Evolutionary conservation across 2,797 vertebrate genomes (phyloP), one percentile per base, ranked within the genome.

Genomic region (Orientallactaga sibirica): DNA sequence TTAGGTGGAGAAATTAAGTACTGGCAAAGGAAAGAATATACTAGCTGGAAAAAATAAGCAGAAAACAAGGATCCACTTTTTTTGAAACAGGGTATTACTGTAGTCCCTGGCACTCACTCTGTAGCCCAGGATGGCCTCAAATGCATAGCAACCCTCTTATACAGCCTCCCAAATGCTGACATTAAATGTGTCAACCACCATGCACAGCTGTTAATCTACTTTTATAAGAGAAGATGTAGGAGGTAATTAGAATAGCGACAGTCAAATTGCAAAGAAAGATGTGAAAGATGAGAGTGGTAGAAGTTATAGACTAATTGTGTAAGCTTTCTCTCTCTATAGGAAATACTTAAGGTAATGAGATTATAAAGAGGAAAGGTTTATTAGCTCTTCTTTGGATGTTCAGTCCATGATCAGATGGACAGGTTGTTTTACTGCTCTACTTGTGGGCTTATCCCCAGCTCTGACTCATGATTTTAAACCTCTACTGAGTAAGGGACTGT

Each of bases 191-290:
- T 58, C 11, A 58, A 12, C 55, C 55, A 16, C 55, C 55, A 58
- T 58, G 12, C 55, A 3, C 55, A 58, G 55, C 55, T 58, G 55
- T 58, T 14, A 58, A 58, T 58, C 55, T 58, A 58, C 55, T 93
- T 95, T 55, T 29, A 33, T 7, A 73, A 58, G 58, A 90, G 58
- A 87, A 83, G 7, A 94, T 33, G 11, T 48, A 7, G 67, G 92
- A 80, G 12, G 20, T 73, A 61, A 86, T 80, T 62, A 70, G 61
- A 52, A 55, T 25, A 82, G 33, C 93, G 76, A 4, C 58, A 64
- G 7, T 77, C n/a, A 82, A 70, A 58, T 29, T 77, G 73, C 75
- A 33, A 61, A 75, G 18, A 27, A 58, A 62, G 29, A 76, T 76
- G 16, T 22, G 25, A 81, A 84, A 86, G 43, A 80, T 71, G 52